Conservation (phyloP, 1,140 invertebrate species). For the Pemphigus obesinymphae region DNA sequence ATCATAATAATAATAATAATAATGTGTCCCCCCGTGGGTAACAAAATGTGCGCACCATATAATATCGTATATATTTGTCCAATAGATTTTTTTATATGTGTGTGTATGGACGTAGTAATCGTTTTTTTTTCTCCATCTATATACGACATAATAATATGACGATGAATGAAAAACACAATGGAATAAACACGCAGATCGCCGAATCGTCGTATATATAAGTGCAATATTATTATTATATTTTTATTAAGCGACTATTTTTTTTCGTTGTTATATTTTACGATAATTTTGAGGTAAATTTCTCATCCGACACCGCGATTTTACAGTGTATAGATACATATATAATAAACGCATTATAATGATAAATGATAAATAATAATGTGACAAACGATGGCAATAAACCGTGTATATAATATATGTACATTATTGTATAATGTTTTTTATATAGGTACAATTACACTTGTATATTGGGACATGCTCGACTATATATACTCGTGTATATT, state of each 20-base stretch:
- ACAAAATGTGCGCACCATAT: constrained; percentile 8
- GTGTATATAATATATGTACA: background rate
- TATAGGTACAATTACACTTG: too few species aligned
- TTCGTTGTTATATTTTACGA: background rate
- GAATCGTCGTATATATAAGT: background rate
- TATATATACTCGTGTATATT: background rate
- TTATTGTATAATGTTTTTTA: too few species aligned
- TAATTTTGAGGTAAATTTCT: constrained; percentile 10
- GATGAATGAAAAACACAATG: background rate
- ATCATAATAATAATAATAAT: background rate
- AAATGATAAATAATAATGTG: background rate
- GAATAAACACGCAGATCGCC: background rate
- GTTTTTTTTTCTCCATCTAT: background rate
- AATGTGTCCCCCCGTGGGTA: background rate
- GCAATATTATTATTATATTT: background rate
- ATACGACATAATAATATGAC: background rate
- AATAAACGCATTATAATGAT: background rate
- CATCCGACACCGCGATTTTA: background rate
- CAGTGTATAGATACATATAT: too few species aligned
- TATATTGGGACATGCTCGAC: background rate
- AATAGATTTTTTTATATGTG: background rate
- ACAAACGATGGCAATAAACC: background rate
- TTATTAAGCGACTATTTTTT: background rate
- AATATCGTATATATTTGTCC: background rate
- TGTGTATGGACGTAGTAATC: background rate